Evolutionary conservation across 1,140 invertebrate species (phyloP), one percentile per base, ranked within the genome.

Genomic region (fruit fly (Drosophila melanogaster)): DNA sequence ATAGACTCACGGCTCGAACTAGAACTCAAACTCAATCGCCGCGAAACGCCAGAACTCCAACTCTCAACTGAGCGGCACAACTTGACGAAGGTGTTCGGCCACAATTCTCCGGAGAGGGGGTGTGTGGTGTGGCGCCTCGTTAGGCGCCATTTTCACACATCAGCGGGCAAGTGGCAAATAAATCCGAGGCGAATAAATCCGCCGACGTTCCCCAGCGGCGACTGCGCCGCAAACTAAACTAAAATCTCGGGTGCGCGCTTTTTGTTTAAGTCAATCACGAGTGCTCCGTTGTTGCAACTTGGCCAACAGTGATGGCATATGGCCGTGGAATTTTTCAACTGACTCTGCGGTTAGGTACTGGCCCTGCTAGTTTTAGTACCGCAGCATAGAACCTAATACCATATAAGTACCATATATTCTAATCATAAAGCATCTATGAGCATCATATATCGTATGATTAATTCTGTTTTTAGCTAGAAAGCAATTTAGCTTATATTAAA

Each of bases 261-360:
- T 83, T 81, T 90, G 80, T 84, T 89, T 89, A 89, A 89, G 84
- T 89, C 85, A 89, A 90, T 84, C 84, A 90, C 84, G 84, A 83
- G 81, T 89, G 84, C 79, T 89, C 79, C 76, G 83, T 87, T 62
- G 72, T 79, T 72, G 76, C 64, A 67, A 67, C 59, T 37, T 57
- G 67, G 51, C 65, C 59, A 62, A n/a, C 17, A 62, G 59, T 59
- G 59, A n/a, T 62, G 59, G 17, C 58, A 2, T 0, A 11, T 19
- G 7, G 2, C 10, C 41, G 17, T 8, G 22, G 0, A 8, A 30
- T 15, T 12, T 11, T n/a, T 8, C 37, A 60, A 24, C 19, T 17
- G 14, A 12, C 11, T 11, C 50, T 1, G 7, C 1, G 24, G 14
- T 2, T 17, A 4, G 15, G 30, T 37, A 4, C 6, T 2, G 14